These are phyloP conservation scores for Distichodus sexfasciatus DNA, from an alignment of 2,797 vertebrate genomes.

Conservation along the genomic window DNA sequence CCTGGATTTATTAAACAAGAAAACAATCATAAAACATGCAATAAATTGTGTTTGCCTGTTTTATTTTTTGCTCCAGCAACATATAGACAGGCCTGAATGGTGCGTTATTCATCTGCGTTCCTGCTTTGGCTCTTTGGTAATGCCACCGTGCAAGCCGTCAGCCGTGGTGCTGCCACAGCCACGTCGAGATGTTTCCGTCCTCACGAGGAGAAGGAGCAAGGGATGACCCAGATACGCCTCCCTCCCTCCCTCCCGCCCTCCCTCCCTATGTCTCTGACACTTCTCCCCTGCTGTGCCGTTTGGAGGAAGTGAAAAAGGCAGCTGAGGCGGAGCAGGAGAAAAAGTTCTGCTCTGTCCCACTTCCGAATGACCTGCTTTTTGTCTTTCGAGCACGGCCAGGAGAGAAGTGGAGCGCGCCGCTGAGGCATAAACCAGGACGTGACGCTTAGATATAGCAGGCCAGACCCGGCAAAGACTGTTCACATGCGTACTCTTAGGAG, in stretches of 20 bases:
- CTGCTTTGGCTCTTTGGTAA: background rate
- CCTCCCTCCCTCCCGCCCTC: too few species aligned
- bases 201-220: constrained; percentile 28
- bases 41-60: too few species aligned
- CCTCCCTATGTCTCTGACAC: too few species aligned
- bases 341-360: constrained; percentile 70
- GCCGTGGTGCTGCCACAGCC: background rate
- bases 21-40: too few species aligned
- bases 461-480: too few species aligned
- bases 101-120: background rate
- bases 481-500: constrained; percentile 2
- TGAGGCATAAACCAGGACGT: constrained; percentile 36
- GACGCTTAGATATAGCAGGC: constrained; percentile 6
- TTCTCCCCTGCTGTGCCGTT: constrained; percentile 31
- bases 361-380: constrained; percentile 79
- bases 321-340: constrained; percentile 43
- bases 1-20: too few species aligned
- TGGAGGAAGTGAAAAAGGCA: constrained; percentile 42
- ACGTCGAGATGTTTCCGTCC: constrained; percentile 1
- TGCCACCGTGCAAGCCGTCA: constrained; percentile 23
- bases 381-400: constrained; percentile 36
- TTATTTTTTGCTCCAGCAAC: too few species aligned
- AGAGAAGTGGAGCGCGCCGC: constrained; percentile 33
- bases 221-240: constrained; percentile 59
- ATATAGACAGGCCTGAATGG: background rate